Evolutionary conservation across 2,797 vertebrate genomes (phyloP).

Genomic region (Sebastes itinus): DNA sequence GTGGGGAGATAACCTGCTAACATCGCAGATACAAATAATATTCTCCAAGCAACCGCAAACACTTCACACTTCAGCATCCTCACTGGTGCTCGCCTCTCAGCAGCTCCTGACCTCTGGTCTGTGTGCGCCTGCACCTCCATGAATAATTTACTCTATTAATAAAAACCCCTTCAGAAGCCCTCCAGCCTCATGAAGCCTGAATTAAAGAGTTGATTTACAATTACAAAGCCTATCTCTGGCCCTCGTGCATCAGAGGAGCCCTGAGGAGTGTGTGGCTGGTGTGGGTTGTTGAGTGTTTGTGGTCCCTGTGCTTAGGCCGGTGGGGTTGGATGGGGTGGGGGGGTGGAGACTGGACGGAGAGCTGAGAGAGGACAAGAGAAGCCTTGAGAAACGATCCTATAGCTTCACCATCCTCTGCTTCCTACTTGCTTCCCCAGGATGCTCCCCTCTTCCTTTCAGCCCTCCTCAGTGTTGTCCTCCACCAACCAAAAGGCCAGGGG

Average conservation of each 20-base stretch:
- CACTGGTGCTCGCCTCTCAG: constrained; percentile 46
- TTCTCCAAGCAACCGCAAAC: constrained; percentile 42
- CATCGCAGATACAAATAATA: constrained; percentile 42
- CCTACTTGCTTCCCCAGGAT: not conserved
- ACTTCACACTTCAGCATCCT: constrained; percentile 53
- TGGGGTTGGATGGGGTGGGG: not conserved
- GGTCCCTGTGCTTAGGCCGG: constrained; percentile 30
- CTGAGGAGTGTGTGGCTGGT: constrained; percentile 34
- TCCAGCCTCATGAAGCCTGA: constrained; percentile 77
- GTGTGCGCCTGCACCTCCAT: constrained; percentile 71
- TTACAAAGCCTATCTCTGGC: constrained; percentile 71
- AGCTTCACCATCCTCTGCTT: constrained; percentile 12
- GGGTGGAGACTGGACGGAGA: not conserved
- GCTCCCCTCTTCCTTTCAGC: not conserved
- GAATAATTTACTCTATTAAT: constrained; percentile 83
- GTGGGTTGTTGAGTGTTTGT: constrained; percentile 34
- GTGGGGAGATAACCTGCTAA: constrained; percentile 27
- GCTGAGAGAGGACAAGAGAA: constrained; percentile 35
- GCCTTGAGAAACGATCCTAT: constrained; percentile 34
- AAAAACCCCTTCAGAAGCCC: constrained; percentile 75
- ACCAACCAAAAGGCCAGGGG: constrained; percentile 6
- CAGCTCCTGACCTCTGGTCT: constrained; percentile 62
- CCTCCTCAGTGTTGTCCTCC: not conserved
- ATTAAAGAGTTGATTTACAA: constrained; percentile 85
- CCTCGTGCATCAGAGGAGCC: constrained; percentile 59